A percentile compares a stretch with the other conserved stretches of the same genome.
Conservation (phyloP, 2,888 invertebrate genomes). For the Melieria picta region DNA sequence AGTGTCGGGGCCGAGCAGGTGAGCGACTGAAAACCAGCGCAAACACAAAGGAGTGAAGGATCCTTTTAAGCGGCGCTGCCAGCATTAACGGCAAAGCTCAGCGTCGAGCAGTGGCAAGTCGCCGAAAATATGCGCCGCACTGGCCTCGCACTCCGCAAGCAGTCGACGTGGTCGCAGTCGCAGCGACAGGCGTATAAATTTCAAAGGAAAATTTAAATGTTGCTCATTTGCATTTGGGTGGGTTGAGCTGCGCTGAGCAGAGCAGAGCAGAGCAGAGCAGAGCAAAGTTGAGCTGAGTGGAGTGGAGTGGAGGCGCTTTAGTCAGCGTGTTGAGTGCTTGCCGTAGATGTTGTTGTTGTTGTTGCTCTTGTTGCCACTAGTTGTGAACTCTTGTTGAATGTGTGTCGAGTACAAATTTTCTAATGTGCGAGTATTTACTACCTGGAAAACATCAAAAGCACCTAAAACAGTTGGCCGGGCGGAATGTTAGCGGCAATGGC, state of each 20-base stretch:
- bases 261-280: too few relatives aligned
- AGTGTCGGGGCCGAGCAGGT: background rate
- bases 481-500: too few relatives aligned
- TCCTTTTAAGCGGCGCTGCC: too few relatives aligned
- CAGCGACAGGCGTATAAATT: slow-evolving; percentile 27
- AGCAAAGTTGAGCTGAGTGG: too few relatives aligned
- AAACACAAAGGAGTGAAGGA: background rate
- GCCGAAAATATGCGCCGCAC: background rate
- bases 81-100: too few relatives aligned
- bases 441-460: background rate
- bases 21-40: background rate
- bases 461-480: background rate
- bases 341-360: background rate
- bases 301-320: too few relatives aligned
- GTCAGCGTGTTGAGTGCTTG: background rate
- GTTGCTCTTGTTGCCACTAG: background rate
- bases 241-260: too few relatives aligned
- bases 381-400: background rate
- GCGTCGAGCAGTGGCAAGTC: background rate
- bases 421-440: background rate
- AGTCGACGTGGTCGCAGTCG: background rate
- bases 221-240: slow-evolving; percentile 25
- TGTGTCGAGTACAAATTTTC: background rate
- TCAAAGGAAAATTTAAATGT: slow-evolving; percentile 30
- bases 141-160: background rate